A percentile compares a stretch with the other conserved stretches of the same genome.
phyloP scores from a whole-genome alignment of 2,113 vertebrate genomes.

The Synchiropus splendidus region DNA sequence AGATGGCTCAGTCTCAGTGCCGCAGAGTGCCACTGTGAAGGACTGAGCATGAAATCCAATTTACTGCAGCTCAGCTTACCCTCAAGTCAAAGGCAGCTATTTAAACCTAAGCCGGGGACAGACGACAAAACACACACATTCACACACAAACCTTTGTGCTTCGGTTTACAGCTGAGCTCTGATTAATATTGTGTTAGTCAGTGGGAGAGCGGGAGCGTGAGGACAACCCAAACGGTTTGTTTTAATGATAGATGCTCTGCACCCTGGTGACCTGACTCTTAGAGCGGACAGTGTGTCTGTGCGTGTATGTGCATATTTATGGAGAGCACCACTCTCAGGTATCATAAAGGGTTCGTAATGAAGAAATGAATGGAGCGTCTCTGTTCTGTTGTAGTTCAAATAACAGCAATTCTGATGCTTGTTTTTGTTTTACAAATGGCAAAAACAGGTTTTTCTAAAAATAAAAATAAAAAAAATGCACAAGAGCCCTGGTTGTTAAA shows the following conservation, averaged over 20 bases:
- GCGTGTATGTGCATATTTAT: conserved; percentile 9
- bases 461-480: conserved; percentile 1
- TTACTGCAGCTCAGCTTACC: conserved; percentile 58
- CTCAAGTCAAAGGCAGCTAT: conserved; percentile 48
- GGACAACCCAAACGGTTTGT: too few species aligned
- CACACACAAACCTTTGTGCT: conserved; percentile 22
- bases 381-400: too few species aligned
- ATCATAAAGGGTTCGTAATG: conserved; percentile 27
- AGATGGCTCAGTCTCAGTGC: conserved; percentile 39
- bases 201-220: conserved; percentile 22
- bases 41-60: conserved; percentile 59
- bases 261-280: conserved; percentile 38
- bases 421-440: conserved; percentile 10
- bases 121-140: conserved; percentile 12
- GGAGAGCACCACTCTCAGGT: conserved; percentile 26
- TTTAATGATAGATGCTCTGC: conserved; percentile 60
- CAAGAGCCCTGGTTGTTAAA: conserved; percentile 6
- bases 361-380: not conserved
- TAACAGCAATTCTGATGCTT: not conserved
- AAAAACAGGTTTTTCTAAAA: conserved; percentile 10
- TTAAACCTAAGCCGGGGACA: conserved; percentile 35
- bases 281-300: conserved; percentile 15
- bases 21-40: conserved; percentile 47
- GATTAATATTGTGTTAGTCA: conserved; percentile 31
- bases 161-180: conserved; percentile 11